These are phyloP conservation scores for Tinamus major DNA, from an alignment of 2,797 vertebrate species.

Conservation along the genomic window DNA sequence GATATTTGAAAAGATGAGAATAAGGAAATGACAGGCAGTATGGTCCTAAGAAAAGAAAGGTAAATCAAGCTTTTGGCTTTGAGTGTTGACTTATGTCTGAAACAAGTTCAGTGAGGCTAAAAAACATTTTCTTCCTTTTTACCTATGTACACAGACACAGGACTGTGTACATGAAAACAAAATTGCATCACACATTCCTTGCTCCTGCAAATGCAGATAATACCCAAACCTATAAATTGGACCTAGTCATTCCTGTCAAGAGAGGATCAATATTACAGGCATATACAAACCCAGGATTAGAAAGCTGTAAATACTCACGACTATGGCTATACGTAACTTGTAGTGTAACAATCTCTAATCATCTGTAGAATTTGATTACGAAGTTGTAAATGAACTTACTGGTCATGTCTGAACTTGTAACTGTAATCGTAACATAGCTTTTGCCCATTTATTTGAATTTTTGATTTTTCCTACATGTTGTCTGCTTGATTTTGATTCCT, in stretches of 20 bases:
- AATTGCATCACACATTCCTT: neutral
- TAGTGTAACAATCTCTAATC: neutral
- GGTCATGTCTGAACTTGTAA: neutral
- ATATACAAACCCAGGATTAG: neutral
- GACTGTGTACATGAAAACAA: neutral
- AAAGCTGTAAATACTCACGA: neutral
- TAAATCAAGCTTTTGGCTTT: neutral
- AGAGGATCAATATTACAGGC: neutral
- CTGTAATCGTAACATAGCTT: fast-evolving
- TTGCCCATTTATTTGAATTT: neutral
- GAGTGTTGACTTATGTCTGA: neutral
- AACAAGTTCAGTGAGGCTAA: neutral
- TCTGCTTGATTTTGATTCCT: neutral
- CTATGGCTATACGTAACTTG: neutral
- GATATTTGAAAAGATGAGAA: neutral
- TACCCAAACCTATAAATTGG: neutral
- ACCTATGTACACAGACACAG: neutral
- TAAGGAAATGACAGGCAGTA: neutral
- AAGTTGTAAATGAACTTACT: neutral
- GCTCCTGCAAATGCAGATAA: neutral
- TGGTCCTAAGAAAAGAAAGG: neutral
- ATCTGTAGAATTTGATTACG: neutral
- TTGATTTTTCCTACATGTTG: neutral
- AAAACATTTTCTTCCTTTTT: neutral
- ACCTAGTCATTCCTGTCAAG: fast-evolving